Base-by-base conservation (phyloP, 2,113 vertebrate genomes). In the Indicator indicator region DNA sequence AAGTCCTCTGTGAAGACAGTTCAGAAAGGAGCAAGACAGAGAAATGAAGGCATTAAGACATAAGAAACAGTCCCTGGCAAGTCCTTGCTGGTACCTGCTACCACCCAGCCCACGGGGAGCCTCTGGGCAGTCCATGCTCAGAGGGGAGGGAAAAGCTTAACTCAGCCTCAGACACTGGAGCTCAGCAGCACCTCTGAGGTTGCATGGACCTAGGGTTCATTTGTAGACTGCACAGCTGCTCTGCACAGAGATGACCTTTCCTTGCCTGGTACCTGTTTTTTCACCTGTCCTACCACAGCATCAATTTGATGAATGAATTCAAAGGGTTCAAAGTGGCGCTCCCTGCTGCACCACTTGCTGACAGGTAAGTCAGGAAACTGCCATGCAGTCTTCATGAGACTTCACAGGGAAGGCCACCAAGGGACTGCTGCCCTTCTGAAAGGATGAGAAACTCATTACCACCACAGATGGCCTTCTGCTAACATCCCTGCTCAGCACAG, bases 401-500 rank as follows among this genome's bases (percentile, higher is more conserved):
- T 52, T 56, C 62, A 46, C 0, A 2, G 84, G 80, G 64, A 83
- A 87, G 82, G 84, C 87, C 83, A 88, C 82, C 0, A 9, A 79
- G 89, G 91, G 93, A 94, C 88, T 94, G 83, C 92, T 93, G 74
- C 20, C 91, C 95, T 97, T 94, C 95, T 52, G 72, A 68, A 88
- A 77, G 85, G 82, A 91, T 95, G 89, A 89, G 79, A 95, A 94
- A 81, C 58, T 93, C 95, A 89, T 95, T 91, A 91, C 78, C 36
- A 32, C 60, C 60, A 64, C 94, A 96, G 93, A 91, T 78, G 93
- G 91, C 72, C 56, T 83, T 75, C 80, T 1, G 21, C 60, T 80
- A 4, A 4, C 87, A 42, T 33, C 36, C 60, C 76, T 74, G 82
- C 19, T 68, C 64, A 86, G 87, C 33, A 70, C 68, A 83, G 87